phyloP scores from a whole-genome alignment of 2,888 invertebrate genomes.

The Stenurella melanura region DNA sequence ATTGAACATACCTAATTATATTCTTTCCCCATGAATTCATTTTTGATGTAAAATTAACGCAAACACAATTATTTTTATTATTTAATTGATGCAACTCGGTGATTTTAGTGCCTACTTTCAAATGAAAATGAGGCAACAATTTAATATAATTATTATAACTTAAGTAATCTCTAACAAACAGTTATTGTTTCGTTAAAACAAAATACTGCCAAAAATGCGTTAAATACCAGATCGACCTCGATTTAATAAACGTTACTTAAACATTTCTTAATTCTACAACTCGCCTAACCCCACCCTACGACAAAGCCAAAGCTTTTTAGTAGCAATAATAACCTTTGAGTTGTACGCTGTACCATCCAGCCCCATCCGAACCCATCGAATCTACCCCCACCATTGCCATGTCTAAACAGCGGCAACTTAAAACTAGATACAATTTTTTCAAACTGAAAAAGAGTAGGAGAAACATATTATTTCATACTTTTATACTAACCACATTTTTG shows the following conservation, averaged over 20 bases:
- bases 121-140: slow-evolving; percentile 1
- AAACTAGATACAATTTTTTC: slow-evolving; percentile 41
- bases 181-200: slow-evolving; percentile 17
- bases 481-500: slow-evolving; percentile 54
- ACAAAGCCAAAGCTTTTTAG: slow-evolving; percentile 13
- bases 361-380: slow-evolving; percentile 34
- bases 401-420: slow-evolving; percentile 19
- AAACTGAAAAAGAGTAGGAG: slow-evolving; percentile 38
- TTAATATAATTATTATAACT: slow-evolving; percentile 11
- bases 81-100: background rate
- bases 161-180: background rate
- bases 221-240: slow-evolving; percentile 10
- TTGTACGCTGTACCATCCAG: slow-evolving; percentile 23
- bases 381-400: slow-evolving; percentile 22
- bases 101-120: background rate
- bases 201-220: slow-evolving; percentile 17
- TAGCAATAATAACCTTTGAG: slow-evolving; percentile 21
- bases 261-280: slow-evolving; percentile 24
- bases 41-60: too few species aligned
- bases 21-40: too few species aligned
- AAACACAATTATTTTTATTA: background rate
- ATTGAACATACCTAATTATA: too few species aligned
- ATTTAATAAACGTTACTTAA: slow-evolving; percentile 21
- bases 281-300: slow-evolving; percentile 11
- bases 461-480: slow-evolving; percentile 46